Conservation (phyloP, 2,113 vertebrate genomes). For the Brachypodius melanocephalos region DNA sequence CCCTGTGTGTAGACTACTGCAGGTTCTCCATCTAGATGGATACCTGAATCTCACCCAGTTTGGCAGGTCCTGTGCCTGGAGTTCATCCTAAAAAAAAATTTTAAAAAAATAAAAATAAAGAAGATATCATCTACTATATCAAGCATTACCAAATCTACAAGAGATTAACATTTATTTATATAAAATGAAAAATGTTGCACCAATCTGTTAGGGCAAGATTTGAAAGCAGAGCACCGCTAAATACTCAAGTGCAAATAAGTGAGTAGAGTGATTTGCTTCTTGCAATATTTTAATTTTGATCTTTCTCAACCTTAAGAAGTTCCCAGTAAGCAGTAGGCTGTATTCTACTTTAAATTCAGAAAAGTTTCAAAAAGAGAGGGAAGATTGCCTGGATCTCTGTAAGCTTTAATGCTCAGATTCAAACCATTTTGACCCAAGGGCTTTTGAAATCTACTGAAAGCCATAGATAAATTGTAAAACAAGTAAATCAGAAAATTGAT, state of each 20-base stretch:
- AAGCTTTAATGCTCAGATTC: neutral
- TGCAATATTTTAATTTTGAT: neutral
- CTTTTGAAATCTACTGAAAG: neutral
- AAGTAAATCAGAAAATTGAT: constrained; percentile 17
- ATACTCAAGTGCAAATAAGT: neutral
- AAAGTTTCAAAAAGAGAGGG: neutral
- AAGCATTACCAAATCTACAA: neutral
- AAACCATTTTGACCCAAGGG: neutral
- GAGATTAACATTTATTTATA: neutral
- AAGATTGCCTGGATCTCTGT: neutral
- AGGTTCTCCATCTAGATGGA: neutral
- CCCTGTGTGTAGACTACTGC: neutral
- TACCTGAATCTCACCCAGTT: neutral
- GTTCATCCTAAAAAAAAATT: neutral
- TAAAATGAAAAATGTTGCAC: neutral
- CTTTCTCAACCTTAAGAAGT: neutral
- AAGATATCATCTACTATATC: neutral
- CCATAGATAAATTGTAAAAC: neutral
- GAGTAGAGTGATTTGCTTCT: neutral
- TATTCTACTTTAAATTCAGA: neutral
- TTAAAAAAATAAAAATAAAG: too few species aligned
- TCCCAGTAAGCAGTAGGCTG: neutral
- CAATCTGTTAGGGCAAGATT: neutral
- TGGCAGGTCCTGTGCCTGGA: neutral
- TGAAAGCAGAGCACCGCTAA: neutral